Conservation (phyloP, 64 coral and sea anemone genomes). For the Actinia equina region DNA sequence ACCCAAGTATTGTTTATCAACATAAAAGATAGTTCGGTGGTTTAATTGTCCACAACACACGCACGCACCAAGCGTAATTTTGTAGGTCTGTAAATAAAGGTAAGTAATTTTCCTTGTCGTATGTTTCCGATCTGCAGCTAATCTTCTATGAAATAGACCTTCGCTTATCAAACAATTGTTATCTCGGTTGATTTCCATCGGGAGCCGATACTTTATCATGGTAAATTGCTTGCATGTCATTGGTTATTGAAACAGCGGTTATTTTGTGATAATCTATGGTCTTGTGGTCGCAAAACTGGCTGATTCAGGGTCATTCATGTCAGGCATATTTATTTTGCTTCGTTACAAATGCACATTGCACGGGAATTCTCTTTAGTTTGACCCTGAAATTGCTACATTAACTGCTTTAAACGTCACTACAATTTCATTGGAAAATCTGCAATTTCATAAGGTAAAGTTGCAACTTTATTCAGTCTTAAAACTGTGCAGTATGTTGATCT, state of each 20-base stretch:
- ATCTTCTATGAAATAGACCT: not conserved
- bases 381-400: not conserved
- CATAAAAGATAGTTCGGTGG: not conserved
- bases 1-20: not conserved
- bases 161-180: not conserved
- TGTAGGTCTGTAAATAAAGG: not conserved
- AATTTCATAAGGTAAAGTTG: no score
- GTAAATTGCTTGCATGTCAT: slow-evolving; percentile 22
- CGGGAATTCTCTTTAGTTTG: not conserved
- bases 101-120: not conserved
- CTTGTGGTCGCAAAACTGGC: not conserved
- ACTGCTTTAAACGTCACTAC: no score
- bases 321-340: not conserved
- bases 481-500: no score
- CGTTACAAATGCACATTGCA: not conserved
- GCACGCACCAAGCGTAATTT: not conserved
- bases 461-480: no score
- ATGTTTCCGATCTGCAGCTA: slow-evolving; percentile 13
- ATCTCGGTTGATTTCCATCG: not conserved
- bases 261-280: not conserved
- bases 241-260: not conserved
- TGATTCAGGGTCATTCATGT: not conserved
- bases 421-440: no score
- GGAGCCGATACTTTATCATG: not conserved
- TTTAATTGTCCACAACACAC: not conserved